Base-by-base conservation (phyloP, 1,140 invertebrate species). In the Caenorhabditis latens region DNA sequence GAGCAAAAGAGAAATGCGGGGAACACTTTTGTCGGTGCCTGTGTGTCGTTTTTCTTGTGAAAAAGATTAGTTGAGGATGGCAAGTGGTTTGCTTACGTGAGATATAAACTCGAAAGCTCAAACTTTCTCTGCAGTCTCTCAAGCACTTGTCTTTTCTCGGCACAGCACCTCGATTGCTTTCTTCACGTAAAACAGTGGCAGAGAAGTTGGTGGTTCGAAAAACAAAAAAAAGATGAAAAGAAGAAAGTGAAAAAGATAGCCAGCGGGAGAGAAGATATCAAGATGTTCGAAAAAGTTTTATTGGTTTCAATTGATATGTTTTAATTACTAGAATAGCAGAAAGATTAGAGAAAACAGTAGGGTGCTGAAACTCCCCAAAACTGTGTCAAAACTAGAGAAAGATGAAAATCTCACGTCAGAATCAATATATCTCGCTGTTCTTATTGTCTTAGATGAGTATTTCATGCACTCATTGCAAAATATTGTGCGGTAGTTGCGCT, bases 1-100 rank as follows among this genome's bases (percentile, higher is more conserved):
- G 32, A 32, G 32, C 32, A 32, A 32, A 32, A 32, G 32, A 32
- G 32, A 32, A 32, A 32, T 32, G 32, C 32, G 32, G 71, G 71
- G 71, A 79, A 79, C 71, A 79, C 71, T 19, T 4, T 79, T 79
- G 71, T 42, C 71, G 71, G 71, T 24, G 67, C 43, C 67, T 75
- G 65, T 46, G 42, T 63, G 24, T 63, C 61, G 65, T 46, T 71
- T 71, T 71, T 71, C 7, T 21, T 16, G 50, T 11, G 16, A 50
- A 79, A 79, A 79, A 79, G 71, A 79, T 79, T 79, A 79, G 71
- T 79, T 43, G 46, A 42, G 71, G 40, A 24, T 42, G 71, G 71
- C 71, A 79, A 79, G 71, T 79, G 71, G 71, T 79, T 79, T 79
- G 71, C 71, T 79, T 79, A 79, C 71, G 71, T 79, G 71, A 79